These are phyloP conservation scores for Sparidentex hasta DNA, from an alignment of 2,797 vertebrate genomes.

Conservation along the genomic window DNA sequence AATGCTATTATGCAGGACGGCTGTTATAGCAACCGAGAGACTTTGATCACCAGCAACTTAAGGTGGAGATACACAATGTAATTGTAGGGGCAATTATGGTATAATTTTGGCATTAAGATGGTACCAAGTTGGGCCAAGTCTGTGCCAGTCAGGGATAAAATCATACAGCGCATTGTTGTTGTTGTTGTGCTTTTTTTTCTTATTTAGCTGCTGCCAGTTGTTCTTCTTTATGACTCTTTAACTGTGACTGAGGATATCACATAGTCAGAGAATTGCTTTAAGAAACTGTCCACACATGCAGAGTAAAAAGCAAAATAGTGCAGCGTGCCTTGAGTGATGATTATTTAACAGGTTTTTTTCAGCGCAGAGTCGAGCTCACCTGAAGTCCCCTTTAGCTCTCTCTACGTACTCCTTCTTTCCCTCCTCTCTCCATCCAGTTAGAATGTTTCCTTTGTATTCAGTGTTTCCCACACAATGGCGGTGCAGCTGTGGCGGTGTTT, in stretches of 20 bases:
- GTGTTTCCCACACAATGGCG: too few relatives aligned
- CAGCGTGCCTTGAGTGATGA: not conserved
- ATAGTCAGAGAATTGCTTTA: not conserved
- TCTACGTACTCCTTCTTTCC: not conserved
- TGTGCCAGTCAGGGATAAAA: not conserved
- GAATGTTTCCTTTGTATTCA: not conserved
- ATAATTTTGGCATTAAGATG: not conserved
- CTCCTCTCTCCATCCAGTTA: not conserved
- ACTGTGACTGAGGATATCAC: not conserved
- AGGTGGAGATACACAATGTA: not conserved
- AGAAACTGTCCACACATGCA: not conserved
- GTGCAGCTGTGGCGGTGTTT: too few relatives aligned
- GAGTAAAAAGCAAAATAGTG: not conserved
- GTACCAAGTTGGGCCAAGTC: not conserved
- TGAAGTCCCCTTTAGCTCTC: not conserved
- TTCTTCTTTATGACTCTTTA: not conserved
- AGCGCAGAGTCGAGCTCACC: not conserved
- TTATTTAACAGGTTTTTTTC: not conserved
- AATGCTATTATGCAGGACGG: conserved; percentile 9
- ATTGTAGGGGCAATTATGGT: not conserved
- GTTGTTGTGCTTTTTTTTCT: not conserved
- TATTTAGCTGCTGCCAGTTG: not conserved
- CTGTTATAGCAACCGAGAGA: conserved; percentile 39
- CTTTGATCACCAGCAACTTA: not conserved
- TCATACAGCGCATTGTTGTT: not conserved